A percentile compares a stretch with the other conserved stretches of the same genome.
phyloP scores from a whole-genome alignment of 2,113 vertebrate species.

The Poicephalus gulielmi region DNA sequence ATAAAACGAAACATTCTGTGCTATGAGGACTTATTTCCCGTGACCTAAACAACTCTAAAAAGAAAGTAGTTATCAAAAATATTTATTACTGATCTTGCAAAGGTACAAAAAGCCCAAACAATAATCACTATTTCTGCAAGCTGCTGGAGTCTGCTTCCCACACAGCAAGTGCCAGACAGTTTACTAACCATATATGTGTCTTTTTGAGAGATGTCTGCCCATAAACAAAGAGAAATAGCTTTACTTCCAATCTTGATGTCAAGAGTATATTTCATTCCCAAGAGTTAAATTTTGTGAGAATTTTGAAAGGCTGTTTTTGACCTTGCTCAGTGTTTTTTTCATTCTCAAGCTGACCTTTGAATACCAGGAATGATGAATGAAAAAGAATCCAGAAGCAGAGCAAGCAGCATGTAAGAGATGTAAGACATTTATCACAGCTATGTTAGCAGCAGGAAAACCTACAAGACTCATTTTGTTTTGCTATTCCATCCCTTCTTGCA shows the following conservation, averaged over 20 bases:
- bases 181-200: neutral
- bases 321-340: neutral
- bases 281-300: neutral
- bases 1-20: neutral
- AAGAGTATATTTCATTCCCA: neutral
- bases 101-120: neutral
- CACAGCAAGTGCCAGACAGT: neutral
- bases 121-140: neutral
- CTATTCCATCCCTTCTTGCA: neutral
- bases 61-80: neutral
- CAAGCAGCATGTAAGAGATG: neutral
- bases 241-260: neutral
- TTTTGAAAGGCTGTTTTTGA: neutral
- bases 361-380: neutral
- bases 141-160: neutral
- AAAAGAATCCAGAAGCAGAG: neutral
- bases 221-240: neutral
- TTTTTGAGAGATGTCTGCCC: neutral
- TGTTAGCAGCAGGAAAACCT: neutral
- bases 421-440: neutral
- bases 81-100: neutral
- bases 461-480: neutral
- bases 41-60: neutral
- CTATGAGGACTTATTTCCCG: neutral
- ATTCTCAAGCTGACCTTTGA: neutral